phyloP scores from a whole-genome alignment of 92 coral and sea anemone species.

The Palythoa grandiflora region DNA sequence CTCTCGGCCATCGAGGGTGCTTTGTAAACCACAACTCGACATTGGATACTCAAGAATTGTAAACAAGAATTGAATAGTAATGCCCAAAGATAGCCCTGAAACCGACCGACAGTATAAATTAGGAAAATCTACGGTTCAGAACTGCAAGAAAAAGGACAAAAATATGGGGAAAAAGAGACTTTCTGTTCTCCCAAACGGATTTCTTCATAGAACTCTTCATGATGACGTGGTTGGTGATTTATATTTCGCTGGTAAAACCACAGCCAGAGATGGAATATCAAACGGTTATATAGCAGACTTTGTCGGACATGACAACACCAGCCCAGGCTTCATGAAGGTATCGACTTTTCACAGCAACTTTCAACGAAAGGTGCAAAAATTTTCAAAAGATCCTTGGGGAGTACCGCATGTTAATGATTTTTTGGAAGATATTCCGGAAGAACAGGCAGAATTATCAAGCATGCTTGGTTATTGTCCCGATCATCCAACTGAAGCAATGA shows the following conservation, averaged over 20 bases:
- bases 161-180: conserved; percentile 73
- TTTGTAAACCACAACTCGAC: conserved; percentile 24
- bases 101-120: conserved; percentile 55
- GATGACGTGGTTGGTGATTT: conserved; percentile 65
- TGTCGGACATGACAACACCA: conserved; percentile 68
- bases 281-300: conserved; percentile 85
- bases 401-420: conserved; percentile 72
- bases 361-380: conserved; percentile 73
- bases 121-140: conserved; percentile 8
- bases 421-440: conserved; percentile 91
- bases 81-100: conserved; percentile 53
- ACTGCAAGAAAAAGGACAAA: conserved; percentile 18
- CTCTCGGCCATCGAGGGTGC: neutral
- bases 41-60: conserved; percentile 65
- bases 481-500: conserved; percentile 75
- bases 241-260: conserved; percentile 63
- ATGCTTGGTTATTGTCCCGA: conserved; percentile 88
- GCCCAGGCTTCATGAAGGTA: conserved; percentile 72
- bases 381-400: conserved; percentile 72
- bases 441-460: conserved; percentile 79
- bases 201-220: conserved; percentile 73
- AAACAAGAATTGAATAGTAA: conserved; percentile 54
- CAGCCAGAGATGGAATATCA: conserved; percentile 67
- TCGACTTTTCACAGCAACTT: conserved; percentile 52
- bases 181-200: conserved; percentile 74